phyloP scores from a whole-genome alignment of 2,888 invertebrate genomes.

The Gasteruption jaculator region DNA sequence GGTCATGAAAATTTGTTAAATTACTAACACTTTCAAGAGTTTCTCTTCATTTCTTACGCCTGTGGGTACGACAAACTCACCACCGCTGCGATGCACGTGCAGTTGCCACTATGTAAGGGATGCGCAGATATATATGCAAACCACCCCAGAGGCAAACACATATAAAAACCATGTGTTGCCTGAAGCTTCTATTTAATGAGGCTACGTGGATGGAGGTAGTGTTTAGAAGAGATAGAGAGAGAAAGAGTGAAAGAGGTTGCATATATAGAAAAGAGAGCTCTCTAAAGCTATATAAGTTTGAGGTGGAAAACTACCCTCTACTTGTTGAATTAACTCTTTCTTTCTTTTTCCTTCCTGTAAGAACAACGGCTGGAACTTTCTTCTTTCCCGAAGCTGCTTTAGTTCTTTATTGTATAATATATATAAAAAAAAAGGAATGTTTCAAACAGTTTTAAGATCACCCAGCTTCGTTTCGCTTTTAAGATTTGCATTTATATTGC shows the following conservation, averaged over 20 bases:
- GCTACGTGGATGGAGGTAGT: constrained; percentile 17
- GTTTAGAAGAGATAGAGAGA: constrained; percentile 3
- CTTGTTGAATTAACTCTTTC: constrained; percentile 27
- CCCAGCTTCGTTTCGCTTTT: too few species aligned
- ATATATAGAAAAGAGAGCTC: constrained; percentile 6
- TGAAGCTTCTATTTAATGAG: constrained; percentile 31
- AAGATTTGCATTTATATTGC: too few species aligned
- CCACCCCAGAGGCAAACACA: constrained; percentile 18
- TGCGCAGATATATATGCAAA: constrained; percentile 1
- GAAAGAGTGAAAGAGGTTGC: constrained; percentile 11
- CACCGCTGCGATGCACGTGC: not conserved
- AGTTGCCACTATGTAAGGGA: not conserved
- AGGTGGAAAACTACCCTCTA: too few species aligned
- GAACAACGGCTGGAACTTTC: too few species aligned
- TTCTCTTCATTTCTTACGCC: too few species aligned
- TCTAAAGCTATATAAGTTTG: constrained; percentile 16
- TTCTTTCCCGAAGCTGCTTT: too few species aligned
- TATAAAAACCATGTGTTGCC: constrained; percentile 28
- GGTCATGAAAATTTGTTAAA: too few species aligned
- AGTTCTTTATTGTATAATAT: too few species aligned
- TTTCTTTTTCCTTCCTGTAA: not conserved
- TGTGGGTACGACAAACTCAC: too few species aligned
- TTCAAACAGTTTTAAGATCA: too few species aligned
- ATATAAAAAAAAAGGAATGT: too few species aligned
- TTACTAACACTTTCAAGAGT: too few species aligned